Base-by-base conservation (phyloP, 2,113 vertebrate genomes). In the Phyllostomus discolor region DNA sequence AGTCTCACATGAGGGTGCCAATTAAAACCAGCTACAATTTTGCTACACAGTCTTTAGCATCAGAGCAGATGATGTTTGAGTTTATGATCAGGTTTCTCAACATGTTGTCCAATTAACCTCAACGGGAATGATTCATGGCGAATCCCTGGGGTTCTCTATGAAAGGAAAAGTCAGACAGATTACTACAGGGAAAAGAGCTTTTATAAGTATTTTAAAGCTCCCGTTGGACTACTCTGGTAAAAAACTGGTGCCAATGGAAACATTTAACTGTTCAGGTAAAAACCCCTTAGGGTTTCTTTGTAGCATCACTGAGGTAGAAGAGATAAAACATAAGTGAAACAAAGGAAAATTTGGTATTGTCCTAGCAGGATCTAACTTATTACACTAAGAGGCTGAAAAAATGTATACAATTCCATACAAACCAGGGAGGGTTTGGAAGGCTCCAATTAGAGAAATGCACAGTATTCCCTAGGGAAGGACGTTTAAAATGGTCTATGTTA, bases 61-160 rank as follows among this genome's bases (percentile, higher is more conserved):
- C 28, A 33, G 78, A 93, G 88, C 33, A 75, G 59, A 93, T 50
- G 78, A 94, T 88, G 26, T 78, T 95, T 95, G 57, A 41, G 35
- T 95, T 97, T 96, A 84, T 75, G 90, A 90, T 48, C 59, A 41
- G 28, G 85, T 88, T 95, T 95, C 76, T 94, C 76, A 57, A 83
- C 86, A 52, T 96, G 87, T 90, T 97, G 62, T 95, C 41, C 95
- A 97, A 96, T 97, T 97, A 96, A 95, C 87, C 81, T 92, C 96
- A 64, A 48, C 12, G 31, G 92, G 75, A 95, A 82, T 82, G 81
- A 95, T 88, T 95, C 88, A 94, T 24, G 69, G 67, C 35, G 82
- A 90, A 78, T 94, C 90, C 69, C 73, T 48, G 31, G 86, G n/a
- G 70, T 79, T 95, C 69, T 88, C 43, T 41, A 10, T 66, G 67